Evolutionary conservation across 1,140 invertebrate species (phyloP), one percentile per base, ranked within the genome.

Genomic region (Aricia agestis): DNA sequence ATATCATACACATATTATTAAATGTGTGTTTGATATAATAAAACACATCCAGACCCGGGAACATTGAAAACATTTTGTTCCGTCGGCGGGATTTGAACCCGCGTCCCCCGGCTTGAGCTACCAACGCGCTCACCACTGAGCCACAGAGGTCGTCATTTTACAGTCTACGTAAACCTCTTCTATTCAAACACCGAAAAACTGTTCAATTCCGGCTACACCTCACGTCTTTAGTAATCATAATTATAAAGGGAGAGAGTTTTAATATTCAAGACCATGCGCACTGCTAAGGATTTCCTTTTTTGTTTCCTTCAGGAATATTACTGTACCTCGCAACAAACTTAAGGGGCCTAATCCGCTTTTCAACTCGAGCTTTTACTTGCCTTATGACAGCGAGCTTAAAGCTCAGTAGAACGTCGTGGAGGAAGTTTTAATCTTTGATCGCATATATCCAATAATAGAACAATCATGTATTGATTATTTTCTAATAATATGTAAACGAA

Each of bases 281-380:
- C 75, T 67, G 76, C 78, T 79, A 72, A 72, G 72, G 75, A 82
- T 84, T 84, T 80, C 36, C 68, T 77, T 81, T 83, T 84, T 84
- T 85, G 79, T 82, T 84, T 76, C 81, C 76, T 81, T 81, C 78
- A 74, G 82, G 76, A 80, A 85, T 86, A 86, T 86, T 85, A 83
- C 83, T 84, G 84, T 85, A 83, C 87, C 83, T 86, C 80, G 80
- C 79, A 86, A 83, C 80, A 86, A 89, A 89, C 87, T 89, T 87
- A 86, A 83, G 81, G 82, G 80, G 78, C 82, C 77, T 86, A 87
- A 89, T 89, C 87, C 84, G 85, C 87, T 86, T 89, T 86, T 78
- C 81, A 84, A 86, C 82, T 84, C 81, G 73, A 87, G 81, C 83
- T 87, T 85, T 83, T 83, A 84, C 85, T 85, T 85, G 77, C 83